Conservation (phyloP, 2,888 invertebrate genomes). For the Drosophila setosimentum region DNA sequence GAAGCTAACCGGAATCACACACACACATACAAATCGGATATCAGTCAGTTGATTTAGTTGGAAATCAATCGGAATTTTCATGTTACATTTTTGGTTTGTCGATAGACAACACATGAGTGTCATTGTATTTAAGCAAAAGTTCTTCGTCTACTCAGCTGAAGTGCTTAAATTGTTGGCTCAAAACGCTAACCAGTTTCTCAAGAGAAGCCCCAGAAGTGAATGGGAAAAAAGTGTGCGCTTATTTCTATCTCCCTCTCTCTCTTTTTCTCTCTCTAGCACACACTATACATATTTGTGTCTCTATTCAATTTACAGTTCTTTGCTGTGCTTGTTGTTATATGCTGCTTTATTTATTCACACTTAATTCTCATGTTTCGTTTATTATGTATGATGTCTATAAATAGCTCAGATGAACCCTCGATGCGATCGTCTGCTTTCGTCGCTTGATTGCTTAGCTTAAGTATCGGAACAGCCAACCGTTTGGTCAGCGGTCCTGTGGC, state of each 20-base stretch:
- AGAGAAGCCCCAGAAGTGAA: conserved; percentile 23
- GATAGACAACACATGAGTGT: conserved; percentile 11
- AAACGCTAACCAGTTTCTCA: conserved; percentile 47
- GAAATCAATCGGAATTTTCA: conserved; percentile 56
- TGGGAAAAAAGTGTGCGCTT: not conserved
- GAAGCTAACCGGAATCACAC: conserved; percentile 67
- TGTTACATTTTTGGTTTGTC: conserved; percentile 43
- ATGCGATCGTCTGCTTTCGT: conserved; percentile 27
- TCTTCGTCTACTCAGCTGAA: conserved; percentile 1
- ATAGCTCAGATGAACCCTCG: conserved; percentile 41
- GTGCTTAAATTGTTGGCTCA: conserved; percentile 16
- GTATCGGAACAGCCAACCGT: accelerated
- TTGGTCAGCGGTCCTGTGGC: conserved; percentile 79
- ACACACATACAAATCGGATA: conserved; percentile 57
- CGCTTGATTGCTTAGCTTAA: conserved; percentile 3
- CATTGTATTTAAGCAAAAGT: conserved; percentile 39
- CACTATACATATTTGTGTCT: not conserved
- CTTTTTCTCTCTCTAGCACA: not conserved
- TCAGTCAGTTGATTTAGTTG: conserved; percentile 58
- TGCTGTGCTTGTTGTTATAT: conserved; percentile 13
- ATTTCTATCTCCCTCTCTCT: conserved; percentile 20
- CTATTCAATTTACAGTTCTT: conserved; percentile 1
- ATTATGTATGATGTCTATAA: conserved; percentile 42
- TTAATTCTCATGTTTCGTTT: conserved; percentile 42
- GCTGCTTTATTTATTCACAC: conserved; percentile 46